A percentile compares a stretch with the other conserved stretches of the same genome.
These are phyloP conservation scores for Cryptotermes secundus DNA, from an alignment of 1,140 invertebrate genomes.

Conservation along the genomic window DNA sequence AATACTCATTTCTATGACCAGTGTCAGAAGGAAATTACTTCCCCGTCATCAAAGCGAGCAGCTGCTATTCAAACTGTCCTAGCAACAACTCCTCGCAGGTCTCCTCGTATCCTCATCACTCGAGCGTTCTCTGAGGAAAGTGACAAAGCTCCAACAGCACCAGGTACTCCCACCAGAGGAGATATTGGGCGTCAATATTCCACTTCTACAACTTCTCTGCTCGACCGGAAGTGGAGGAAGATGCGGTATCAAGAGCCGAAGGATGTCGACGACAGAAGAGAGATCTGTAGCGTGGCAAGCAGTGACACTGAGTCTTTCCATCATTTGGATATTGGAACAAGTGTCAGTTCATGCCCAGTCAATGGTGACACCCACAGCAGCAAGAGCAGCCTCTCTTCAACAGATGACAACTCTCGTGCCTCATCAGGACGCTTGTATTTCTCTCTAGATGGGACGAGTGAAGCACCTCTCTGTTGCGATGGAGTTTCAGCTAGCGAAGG, in stretches of 20 bases:
- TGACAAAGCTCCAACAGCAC: conserved; percentile 50
- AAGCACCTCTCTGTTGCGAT: conserved; percentile 23
- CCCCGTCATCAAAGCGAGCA: conserved; percentile 40
- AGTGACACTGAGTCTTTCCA: conserved; percentile 24
- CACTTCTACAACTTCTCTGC: conserved; percentile 55
- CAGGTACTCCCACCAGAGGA: conserved; percentile 44
- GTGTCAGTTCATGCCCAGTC: background rate
- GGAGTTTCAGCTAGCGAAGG: background rate
- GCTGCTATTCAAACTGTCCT: conserved; percentile 42
- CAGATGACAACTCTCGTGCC: conserved; percentile 13
- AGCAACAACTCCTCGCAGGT: conserved; percentile 52
- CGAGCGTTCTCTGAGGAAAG: conserved; percentile 69
- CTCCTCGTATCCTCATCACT: conserved; percentile 68
- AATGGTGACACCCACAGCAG: background rate
- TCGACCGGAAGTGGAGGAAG: conserved; percentile 50
- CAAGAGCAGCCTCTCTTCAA: conserved; percentile 14
- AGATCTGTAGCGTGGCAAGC: background rate
- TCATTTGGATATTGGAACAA: background rate
- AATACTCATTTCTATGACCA: conserved; percentile 11
- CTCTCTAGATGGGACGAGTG: conserved; percentile 26
- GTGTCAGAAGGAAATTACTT: background rate
- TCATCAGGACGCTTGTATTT: conserved; percentile 29
- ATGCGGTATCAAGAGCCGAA: conserved; percentile 36
- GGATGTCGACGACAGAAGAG: background rate
- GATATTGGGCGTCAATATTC: conserved; percentile 48